Percentiles rank a stretch among this genome's conserved stretches.
phyloP scores from a whole-genome alignment of 1,140 invertebrate species.

The Hylyphantes graminicola region DNA sequence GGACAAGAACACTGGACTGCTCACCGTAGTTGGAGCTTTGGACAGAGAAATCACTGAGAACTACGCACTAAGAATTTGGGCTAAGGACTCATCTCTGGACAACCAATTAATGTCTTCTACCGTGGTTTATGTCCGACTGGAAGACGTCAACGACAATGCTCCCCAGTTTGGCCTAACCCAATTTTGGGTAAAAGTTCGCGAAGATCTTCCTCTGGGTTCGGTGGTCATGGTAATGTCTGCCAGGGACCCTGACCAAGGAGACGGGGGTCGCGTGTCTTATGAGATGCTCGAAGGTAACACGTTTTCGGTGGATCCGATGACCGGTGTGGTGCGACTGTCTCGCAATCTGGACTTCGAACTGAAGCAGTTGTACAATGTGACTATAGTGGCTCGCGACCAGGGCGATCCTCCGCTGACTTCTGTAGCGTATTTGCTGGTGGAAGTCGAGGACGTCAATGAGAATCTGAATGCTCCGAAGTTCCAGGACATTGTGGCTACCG shows the following conservation, averaged over 20 bases:
- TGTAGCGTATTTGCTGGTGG: conserved; percentile 59
- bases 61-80: conserved; percentile 86
- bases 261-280: conserved; percentile 79
- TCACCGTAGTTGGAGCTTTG: conserved; percentile 80
- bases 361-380: conserved; percentile 63
- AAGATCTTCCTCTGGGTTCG: conserved; percentile 89
- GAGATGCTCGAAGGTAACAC: conserved; percentile 35
- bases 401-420: conserved; percentile 60
- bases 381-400: conserved; percentile 61
- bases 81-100: conserved; percentile 75
- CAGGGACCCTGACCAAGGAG: conserved; percentile 85
- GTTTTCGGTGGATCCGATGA: conserved; percentile 59
- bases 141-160: conserved; percentile 92
- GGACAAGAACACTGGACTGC: conserved; percentile 79
- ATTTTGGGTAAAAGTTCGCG: conserved; percentile 84
- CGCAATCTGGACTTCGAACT: conserved; percentile 70
- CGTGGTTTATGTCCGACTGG: conserved; percentile 79
- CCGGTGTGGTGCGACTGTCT: conserved; percentile 56
- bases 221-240: conserved; percentile 87
- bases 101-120: conserved; percentile 79
- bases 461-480: conserved; percentile 82
- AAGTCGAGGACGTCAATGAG: conserved; percentile 63
- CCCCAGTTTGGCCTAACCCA: conserved; percentile 76
- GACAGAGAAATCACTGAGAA: conserved; percentile 85
- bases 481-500: conserved; percentile 78